These are phyloP conservation scores for Yponomeuta sedellus DNA, from an alignment of 2,888 invertebrate genomes.

Conservation along the genomic window DNA sequence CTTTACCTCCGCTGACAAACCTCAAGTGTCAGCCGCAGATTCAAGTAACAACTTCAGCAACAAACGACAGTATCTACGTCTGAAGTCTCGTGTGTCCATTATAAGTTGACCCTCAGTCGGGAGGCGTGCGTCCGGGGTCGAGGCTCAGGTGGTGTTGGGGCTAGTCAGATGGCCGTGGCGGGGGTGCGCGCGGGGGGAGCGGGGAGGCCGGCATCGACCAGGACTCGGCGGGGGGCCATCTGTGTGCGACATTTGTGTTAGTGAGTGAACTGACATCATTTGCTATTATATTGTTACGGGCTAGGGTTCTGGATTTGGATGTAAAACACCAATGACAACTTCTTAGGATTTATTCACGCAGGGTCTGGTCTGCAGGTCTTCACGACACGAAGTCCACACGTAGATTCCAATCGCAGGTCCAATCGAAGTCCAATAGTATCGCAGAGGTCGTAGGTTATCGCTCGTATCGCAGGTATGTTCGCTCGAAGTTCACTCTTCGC, in stretches of 20 bases:
- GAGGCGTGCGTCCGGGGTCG: not conserved
- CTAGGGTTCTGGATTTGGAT: no score
- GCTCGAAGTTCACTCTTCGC: no score
- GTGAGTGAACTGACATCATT: not conserved
- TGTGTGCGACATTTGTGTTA: conserved; percentile 21
- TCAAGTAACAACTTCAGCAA: not conserved
- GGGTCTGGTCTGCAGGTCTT: no score
- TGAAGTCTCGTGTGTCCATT: not conserved
- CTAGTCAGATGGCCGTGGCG: conserved; percentile 45
- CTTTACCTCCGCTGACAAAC: no score
- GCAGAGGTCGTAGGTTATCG: no score
- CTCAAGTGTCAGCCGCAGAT: not conserved
- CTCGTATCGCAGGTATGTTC: no score
- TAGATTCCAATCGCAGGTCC: no score
- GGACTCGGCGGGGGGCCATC: conserved; percentile 65
- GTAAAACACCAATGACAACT: no score
- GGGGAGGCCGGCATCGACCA: conserved; percentile 73
- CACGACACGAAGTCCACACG: no score
- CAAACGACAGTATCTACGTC: not conserved
- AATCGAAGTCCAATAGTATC: no score
- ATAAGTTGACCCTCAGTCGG: not conserved
- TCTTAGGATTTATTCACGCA: no score
- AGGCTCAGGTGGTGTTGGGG: not conserved
- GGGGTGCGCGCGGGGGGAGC: conserved; percentile 67
- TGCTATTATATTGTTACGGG: no score